These are phyloP conservation scores for Helicoverpa zea DNA, from an alignment of 1,140 invertebrate genomes.

Conservation along the genomic window DNA sequence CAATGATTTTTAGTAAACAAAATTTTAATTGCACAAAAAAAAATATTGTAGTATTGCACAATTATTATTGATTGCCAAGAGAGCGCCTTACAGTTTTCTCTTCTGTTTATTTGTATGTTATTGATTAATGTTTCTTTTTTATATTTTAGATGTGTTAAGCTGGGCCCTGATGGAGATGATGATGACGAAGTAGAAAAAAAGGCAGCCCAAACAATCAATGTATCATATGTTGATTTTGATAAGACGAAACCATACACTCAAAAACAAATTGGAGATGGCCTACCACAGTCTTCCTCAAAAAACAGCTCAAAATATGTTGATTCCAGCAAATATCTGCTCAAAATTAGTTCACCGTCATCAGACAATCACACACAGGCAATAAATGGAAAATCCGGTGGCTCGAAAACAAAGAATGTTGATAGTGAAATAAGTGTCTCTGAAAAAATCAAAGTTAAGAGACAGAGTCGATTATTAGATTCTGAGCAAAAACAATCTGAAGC, in stretches of 20 bases:
- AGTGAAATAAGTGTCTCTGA: conserved; percentile 58
- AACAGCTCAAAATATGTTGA: conserved; percentile 51
- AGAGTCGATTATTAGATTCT: conserved; percentile 61
- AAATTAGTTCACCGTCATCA: conserved; percentile 44
- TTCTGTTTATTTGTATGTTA: not conserved
- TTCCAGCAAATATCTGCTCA: conserved; percentile 51
- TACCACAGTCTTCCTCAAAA: conserved; percentile 56
- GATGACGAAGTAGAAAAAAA: conserved; percentile 66
- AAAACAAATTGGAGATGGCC: conserved; percentile 65
- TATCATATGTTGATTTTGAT: conserved; percentile 76
- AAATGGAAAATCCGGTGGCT: conserved; percentile 51
- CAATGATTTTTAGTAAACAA: too few species aligned
- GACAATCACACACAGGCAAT: conserved; percentile 46
- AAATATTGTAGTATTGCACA: too few species aligned
- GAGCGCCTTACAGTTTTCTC: too few species aligned
- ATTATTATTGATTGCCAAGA: too few species aligned
- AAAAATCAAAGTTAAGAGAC: conserved; percentile 66
- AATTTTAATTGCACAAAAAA: too few species aligned
- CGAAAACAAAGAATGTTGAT: conserved; percentile 54
- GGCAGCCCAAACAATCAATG: conserved; percentile 63
- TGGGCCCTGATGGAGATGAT: conserved; percentile 66
- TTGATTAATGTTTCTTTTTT: not conserved
- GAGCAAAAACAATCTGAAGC: conserved; percentile 30
- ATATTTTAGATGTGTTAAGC: conserved; percentile 69
- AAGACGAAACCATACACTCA: conserved; percentile 72